Conservation (phyloP, 35 echinoderm and acorn worm species). For the Patiria miniata region DNA sequence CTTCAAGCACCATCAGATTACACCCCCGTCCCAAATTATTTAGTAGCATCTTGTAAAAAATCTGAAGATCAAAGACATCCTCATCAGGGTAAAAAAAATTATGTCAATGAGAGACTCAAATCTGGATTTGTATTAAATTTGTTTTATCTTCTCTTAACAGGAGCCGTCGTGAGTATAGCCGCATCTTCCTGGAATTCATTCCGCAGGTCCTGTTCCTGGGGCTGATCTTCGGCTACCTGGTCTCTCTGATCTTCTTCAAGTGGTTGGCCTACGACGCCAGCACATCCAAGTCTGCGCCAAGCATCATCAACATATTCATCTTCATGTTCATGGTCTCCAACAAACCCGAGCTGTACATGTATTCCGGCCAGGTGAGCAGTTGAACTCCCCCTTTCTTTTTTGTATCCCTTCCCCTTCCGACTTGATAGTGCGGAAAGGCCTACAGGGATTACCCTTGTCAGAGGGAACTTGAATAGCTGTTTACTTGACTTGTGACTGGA, state of each 20-base stretch:
- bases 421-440: background rate
- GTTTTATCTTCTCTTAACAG: conserved; percentile 42
- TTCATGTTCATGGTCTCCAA: conserved; percentile 80
- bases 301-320: conserved; percentile 86
- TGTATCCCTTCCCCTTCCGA: background rate
- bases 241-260: conserved; percentile 89
- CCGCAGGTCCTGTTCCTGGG: conserved; percentile 89
- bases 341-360: conserved; percentile 46
- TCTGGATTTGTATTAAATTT: background rate
- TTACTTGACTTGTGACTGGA: too few relatives aligned
- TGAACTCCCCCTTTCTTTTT: too few relatives aligned
- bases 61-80: too few relatives aligned
- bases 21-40: too few relatives aligned
- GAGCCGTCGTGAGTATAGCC: conserved; percentile 23
- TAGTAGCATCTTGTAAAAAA: too few relatives aligned
- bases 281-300: conserved; percentile 63
- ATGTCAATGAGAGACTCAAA: background rate
- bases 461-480: background rate
- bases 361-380: conserved; percentile 51
- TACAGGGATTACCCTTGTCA: background rate
- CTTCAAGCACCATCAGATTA: too few relatives aligned
- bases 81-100: too few relatives aligned
- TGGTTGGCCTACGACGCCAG: conserved; percentile 66
- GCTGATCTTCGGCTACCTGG: conserved; percentile 87
- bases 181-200: conserved; percentile 71